Percentiles rank a stretch among this genome's conserved stretches.
Conservation (phyloP, 2,113 vertebrate genomes). For the Mus pahari region DNA sequence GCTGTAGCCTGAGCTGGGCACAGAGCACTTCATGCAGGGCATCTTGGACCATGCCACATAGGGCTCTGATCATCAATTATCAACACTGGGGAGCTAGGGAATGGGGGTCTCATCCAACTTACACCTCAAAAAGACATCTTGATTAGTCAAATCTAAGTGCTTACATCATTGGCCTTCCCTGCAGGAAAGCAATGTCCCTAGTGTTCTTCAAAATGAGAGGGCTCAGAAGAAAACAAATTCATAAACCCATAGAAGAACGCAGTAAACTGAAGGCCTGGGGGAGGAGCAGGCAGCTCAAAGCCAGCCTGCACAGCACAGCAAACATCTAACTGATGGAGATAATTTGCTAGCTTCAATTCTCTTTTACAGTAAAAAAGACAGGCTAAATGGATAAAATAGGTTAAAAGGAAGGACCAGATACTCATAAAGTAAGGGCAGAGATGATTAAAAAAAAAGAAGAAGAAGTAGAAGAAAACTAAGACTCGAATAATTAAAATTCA, state of each 20-base stretch:
- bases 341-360: background rate
- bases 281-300: background rate
- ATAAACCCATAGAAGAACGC: background rate
- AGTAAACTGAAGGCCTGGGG: background rate
- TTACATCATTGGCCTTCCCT: background rate
- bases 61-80: background rate
- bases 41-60: background rate
- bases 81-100: background rate
- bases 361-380: background rate
- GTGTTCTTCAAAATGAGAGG: background rate
- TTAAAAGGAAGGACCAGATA: background rate
- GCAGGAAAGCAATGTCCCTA: background rate
- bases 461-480: background rate
- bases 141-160: background rate
- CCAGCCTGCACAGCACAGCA: background rate
- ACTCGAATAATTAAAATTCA: slow-evolving; percentile 48
- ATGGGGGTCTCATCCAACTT: background rate
- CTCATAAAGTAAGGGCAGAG: background rate
- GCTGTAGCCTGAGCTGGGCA: background rate
- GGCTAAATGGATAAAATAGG: background rate
- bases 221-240: background rate
- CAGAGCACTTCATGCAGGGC: background rate
- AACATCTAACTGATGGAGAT: background rate
- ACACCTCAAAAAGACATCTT: background rate
- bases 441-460: background rate